Percentiles rank a stretch among this genome's conserved stretches.
Conservation (phyloP, 2,113 vertebrate species). For the Ploceus nigricollis region DNA sequence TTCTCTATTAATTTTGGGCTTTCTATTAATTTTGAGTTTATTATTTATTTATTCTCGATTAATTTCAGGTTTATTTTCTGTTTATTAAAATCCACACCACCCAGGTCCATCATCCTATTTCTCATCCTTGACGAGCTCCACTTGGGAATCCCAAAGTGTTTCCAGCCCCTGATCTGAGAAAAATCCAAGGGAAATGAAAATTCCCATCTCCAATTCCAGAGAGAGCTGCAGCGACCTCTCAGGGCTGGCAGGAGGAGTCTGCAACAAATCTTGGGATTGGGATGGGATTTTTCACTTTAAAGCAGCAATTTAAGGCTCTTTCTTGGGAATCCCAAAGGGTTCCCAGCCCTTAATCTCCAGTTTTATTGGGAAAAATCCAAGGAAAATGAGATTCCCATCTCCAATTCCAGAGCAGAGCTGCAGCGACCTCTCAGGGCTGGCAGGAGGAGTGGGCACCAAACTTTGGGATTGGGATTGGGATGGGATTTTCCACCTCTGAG, state of each 20-base stretch:
- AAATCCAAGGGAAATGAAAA: neutral
- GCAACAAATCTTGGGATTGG: neutral
- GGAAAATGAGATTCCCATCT: neutral
- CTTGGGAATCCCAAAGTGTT: neutral
- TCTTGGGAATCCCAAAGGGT: neutral
- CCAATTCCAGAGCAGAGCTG: neutral
- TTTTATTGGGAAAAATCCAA: neutral
- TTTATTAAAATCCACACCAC: neutral
- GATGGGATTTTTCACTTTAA: neutral
- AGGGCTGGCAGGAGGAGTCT: neutral
- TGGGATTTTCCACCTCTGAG: neutral
- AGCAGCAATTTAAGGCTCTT: neutral
- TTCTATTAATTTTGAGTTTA: too few relatives aligned
- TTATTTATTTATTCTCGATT: neutral
- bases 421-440: neutral
- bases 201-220: neutral
- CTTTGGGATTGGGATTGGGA: neutral
- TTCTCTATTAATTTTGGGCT: neutral
- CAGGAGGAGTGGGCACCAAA: neutral
- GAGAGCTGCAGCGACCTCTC: neutral
- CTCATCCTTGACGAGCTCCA: neutral
- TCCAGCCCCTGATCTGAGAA: neutral
- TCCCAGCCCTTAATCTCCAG: accelerated
- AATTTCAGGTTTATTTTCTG: neutral
- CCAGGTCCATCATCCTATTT: neutral